Evolutionary conservation across 2,113 vertebrate species (phyloP), one percentile per base, ranked within the genome.

Genomic region (Andinoacara biseriatus): DNA sequence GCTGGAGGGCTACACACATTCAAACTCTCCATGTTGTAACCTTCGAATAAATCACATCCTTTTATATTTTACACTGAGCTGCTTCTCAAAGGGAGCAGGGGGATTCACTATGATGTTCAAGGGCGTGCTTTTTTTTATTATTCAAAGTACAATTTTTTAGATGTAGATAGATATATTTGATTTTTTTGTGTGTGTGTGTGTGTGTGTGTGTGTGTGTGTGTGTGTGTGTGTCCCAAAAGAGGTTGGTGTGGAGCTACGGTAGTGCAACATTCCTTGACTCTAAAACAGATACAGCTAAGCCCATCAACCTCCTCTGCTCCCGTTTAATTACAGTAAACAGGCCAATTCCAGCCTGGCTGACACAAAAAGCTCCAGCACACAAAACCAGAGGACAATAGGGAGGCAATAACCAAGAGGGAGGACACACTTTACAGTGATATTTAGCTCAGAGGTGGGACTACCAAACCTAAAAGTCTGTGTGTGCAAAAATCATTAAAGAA

Each of bases 311-410:
- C 79, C 81, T 76, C 80, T 85, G 79, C 78, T 79, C 83, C 83
- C 83, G 75, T 92, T 92, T 91, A 91, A 90, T 92, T 86, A 87
- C 85, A 88, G 89, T 80, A 90, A 93, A 91, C 76, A 63, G 78
- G 67, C 83, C 58, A 33, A 90, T 86, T 88, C 80, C 67, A 81
- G 80, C 76, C 74, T 17, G 69, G 62, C 58, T 84, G 49, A 89
- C 80, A 89, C 87, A 91, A 77, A 90, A 87, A 63, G 80, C 62
- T 74, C 61, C 63, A 15, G 59, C 57, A 82, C 86, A 87, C 84
- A 91, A 90, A 88, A 77, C 57, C 67, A 46, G 56, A n/a, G 56
- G 82, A 90, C 85, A 91, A 91, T 89, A 58, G 82, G 65, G 86
- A 88, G 65, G 87, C 75, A 81, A 87, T 84, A 91, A 81, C 67